phyloP scores from a whole-genome alignment of 2,113 vertebrate species.

The Danionella cerebrum region DNA sequence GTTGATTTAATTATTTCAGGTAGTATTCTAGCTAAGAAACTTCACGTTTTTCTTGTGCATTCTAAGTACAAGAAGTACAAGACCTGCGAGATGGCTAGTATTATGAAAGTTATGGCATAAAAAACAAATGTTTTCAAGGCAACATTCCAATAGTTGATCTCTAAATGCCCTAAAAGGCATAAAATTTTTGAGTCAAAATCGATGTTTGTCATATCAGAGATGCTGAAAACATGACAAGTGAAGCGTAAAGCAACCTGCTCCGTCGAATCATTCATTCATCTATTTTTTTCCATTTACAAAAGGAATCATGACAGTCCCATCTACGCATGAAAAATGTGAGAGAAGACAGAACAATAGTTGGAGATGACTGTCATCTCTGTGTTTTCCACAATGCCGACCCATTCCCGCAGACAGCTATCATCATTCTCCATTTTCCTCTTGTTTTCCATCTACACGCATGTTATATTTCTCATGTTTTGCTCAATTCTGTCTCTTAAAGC shows the following conservation, averaged over 20 bases:
- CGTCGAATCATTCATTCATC: neutral
- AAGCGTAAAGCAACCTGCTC: neutral
- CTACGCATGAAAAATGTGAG: conserved; percentile 5
- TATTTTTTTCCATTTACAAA: conserved; percentile 15
- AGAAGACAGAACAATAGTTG: conserved; percentile 29
- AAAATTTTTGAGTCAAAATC: neutral
- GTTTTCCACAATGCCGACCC: conserved; percentile 19
- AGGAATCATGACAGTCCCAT: conserved; percentile 18
- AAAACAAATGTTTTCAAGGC: too few relatives aligned
- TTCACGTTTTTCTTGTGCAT: too few relatives aligned
- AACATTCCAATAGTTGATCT: too few relatives aligned
- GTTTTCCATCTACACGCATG: neutral
- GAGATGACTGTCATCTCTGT: conserved; percentile 25
- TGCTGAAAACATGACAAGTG: neutral
- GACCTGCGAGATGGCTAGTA: too few relatives aligned
- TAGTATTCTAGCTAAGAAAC: too few relatives aligned
- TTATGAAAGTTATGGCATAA: too few relatives aligned
- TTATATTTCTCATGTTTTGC: neutral
- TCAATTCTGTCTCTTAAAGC: neutral
- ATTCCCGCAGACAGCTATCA: conserved; percentile 31
- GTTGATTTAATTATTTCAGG: too few relatives aligned
- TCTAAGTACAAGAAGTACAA: too few relatives aligned
- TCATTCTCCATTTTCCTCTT: conserved; percentile 18
- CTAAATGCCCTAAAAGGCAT: neutral
- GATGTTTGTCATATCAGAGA: neutral